Conservation (phyloP, 2,888 invertebrate species). For the Chloroclysta siterata region DNA sequence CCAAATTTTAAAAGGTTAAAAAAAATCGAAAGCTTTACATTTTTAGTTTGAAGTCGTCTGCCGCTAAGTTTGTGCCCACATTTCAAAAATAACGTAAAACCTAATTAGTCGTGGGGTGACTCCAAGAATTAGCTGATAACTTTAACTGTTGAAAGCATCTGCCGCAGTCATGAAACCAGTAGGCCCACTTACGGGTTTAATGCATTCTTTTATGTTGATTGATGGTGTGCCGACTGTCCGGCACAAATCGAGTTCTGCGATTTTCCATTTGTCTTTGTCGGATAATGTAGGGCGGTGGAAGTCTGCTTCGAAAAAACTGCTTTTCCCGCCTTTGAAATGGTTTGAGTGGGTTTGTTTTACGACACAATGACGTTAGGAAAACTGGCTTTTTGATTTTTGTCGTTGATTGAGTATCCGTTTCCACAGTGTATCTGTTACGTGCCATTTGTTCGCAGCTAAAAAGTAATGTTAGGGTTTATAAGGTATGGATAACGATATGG, state of each 20-base stretch:
- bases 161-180: conserved; percentile 40
- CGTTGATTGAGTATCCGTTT: conserved; percentile 8
- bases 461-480: conserved; percentile 14
- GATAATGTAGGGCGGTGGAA: conserved; percentile 33
- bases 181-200: conserved; percentile 47
- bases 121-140: conserved; percentile 59
- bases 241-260: conserved; percentile 44
- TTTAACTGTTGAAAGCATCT: conserved; percentile 64
- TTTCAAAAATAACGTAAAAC: no score
- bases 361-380: conserved; percentile 10
- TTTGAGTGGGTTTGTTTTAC: conserved; percentile 24
- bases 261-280: conserved; percentile 57
- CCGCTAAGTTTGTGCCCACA: no score
- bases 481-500: conserved; percentile 12
- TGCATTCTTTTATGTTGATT: conserved; percentile 60
- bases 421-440: conserved; percentile 5
- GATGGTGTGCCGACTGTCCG: conserved; percentile 47
- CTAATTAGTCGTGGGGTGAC: conserved; percentile 37
- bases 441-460: conserved; percentile 18
- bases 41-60: no score
- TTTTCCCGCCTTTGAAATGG: conserved; percentile 24
- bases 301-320: conserved; percentile 30
- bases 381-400: conserved; percentile 8
- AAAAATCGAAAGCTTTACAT: no score
- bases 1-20: no score